These are phyloP conservation scores for Sycon ciliatum DNA, from an alignment of 37 sponge, comb jelly and placozoan genomes.

Conservation along the genomic window DNA sequence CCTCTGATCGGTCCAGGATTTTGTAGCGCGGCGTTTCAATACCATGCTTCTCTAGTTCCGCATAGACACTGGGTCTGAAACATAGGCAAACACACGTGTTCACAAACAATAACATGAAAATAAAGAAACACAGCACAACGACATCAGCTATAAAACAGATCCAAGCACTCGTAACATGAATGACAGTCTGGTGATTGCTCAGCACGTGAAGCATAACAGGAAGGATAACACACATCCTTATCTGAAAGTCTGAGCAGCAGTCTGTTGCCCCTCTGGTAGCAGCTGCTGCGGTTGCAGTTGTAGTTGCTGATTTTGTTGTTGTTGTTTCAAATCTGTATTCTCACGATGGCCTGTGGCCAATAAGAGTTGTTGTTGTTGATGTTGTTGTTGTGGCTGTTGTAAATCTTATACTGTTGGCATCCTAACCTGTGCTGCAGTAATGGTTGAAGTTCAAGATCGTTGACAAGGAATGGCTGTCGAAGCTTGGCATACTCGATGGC, in stretches of 20 bases:
- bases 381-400: too few species aligned
- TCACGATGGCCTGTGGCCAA: too few species aligned
- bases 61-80: slow-evolving; percentile 51
- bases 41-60: slow-evolving; percentile 42
- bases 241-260: too few species aligned
- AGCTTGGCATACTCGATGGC: slow-evolving; percentile 78
- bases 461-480: slow-evolving; percentile 66
- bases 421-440: slow-evolving; percentile 65
- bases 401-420: neutral
- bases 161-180: neutral
- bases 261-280: too few species aligned
- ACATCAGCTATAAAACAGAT: too few species aligned
- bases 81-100: neutral
- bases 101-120: too few species aligned
- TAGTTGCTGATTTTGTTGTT: too few species aligned
- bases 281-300: too few species aligned
- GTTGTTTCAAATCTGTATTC: too few species aligned
- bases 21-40: slow-evolving; percentile 52
- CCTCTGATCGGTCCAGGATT: slow-evolving; percentile 22
- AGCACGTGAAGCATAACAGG: neutral
- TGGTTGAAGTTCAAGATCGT: slow-evolving; percentile 78
- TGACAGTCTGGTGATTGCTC: neutral
- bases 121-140: too few species aligned
- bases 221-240: too few species aligned
- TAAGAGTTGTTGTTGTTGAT: too few species aligned